Conservation (phyloP, 2,797 vertebrate species). For the Garrulus glandarius region DNA sequence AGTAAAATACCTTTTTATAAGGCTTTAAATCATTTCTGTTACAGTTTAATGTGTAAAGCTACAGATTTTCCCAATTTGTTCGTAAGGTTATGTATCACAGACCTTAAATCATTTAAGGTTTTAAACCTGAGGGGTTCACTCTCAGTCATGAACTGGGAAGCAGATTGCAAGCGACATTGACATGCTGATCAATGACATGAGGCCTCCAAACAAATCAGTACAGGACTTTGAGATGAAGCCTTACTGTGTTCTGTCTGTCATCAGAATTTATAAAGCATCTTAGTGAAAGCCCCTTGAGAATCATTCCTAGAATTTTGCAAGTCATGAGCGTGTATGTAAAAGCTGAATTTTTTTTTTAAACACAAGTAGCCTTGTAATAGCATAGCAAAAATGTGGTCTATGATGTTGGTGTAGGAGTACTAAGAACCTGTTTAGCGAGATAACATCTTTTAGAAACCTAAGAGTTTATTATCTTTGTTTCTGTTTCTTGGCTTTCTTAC, state of each 20-base stretch:
- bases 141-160: slow-evolving; percentile 36
- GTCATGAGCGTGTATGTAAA: slow-evolving; percentile 65
- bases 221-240: slow-evolving; percentile 49
- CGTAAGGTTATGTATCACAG: slow-evolving; percentile 36
- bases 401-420: background rate
- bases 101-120: slow-evolving; percentile 32
- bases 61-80: slow-evolving; percentile 43
- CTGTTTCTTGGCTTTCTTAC: background rate
- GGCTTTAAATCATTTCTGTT: slow-evolving; percentile 21
- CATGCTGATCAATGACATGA: slow-evolving; percentile 58
- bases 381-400: background rate
- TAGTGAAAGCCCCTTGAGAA: slow-evolving; percentile 60
- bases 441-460: slow-evolving; percentile 1
- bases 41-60: slow-evolving; percentile 41
- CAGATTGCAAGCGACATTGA: slow-evolving; percentile 44
- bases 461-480: background rate
- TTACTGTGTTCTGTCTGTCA: slow-evolving; percentile 55
- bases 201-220: slow-evolving; percentile 51
- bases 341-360: background rate
- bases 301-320: slow-evolving; percentile 64
- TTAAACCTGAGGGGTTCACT: slow-evolving; percentile 56
- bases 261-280: slow-evolving; percentile 62
- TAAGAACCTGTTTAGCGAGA: background rate
- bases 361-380: slow-evolving; percentile 12
- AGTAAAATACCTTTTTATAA: slow-evolving; percentile 54